Base-by-base conservation (phyloP, 2,113 vertebrate genomes). In the Symphodus melops region DNA sequence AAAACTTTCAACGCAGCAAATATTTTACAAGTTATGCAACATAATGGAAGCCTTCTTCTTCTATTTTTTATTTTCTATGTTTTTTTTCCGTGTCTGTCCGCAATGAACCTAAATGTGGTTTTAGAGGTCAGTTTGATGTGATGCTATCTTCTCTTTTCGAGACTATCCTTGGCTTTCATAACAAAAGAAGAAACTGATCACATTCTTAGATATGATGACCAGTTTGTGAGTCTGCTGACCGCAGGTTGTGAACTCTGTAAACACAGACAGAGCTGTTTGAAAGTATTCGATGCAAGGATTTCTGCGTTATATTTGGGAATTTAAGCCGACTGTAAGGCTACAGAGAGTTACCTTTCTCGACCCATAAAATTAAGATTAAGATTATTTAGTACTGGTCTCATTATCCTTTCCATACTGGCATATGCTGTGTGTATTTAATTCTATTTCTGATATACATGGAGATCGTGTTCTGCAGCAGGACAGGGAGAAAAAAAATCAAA, bases 111-210 rank as follows among this genome's bases (percentile, higher is more conserved):
- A 71, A 72, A 54, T 58, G 65, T 37, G 59, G 70, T 62, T 83
- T 74, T 77, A n/a, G 80, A 75, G 80, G 82, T 62, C 57, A 59
- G 64, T 82, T 88, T 89, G 78, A 82, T 82, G 82, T 66, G 52
- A 81, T 78, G 57, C 20, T 75, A 68, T 85, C 79, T 68, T 49
- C 63, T 82, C 63, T 68, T 17, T 55, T 61, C 3, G 55, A 77
- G 51, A 54, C 39, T n/a, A 66, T 69, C 61, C 7, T 79, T 77
- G 59, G 21, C 39, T 66, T 81, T 64, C 54, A 65, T 65, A 64
- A 28, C 13, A 16, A 42, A 54, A 75, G 61, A 77, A 75, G 64
- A 89, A 84, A 55, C 48, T 8, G 42, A 76, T 75, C 61, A 54
- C 9, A 57, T 53, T 77, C 63, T 65, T 4, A 78, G 61, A 65